Conservation (phyloP, 2,888 invertebrate genomes). For the Volucella inflata region DNA sequence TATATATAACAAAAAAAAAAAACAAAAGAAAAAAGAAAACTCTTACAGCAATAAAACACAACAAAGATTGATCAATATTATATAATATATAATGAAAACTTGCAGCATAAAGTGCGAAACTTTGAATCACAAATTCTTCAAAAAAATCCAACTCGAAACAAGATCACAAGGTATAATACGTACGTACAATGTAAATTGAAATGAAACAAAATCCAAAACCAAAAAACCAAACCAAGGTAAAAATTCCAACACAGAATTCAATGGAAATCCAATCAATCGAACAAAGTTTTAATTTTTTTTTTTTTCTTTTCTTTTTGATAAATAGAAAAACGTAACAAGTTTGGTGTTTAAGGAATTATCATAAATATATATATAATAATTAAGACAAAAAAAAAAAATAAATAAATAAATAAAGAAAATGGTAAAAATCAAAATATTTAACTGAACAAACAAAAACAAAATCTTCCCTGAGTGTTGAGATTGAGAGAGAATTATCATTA, state of each 20-base stretch:
- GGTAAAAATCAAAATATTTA: conserved; percentile 61
- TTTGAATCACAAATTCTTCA: conserved; percentile 61
- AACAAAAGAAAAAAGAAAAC: conserved; percentile 41
- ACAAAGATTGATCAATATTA: conserved; percentile 26
- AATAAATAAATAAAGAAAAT: conserved; percentile 42
- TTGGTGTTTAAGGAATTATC: conserved; percentile 24
- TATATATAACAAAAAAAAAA: conserved; percentile 19
- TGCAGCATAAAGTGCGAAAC: conserved; percentile 75
- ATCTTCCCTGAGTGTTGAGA: conserved; percentile 79
- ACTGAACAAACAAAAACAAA: conserved; percentile 78
- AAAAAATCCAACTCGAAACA: conserved; percentile 65
- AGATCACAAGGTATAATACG: conserved; percentile 45
- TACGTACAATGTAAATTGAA: conserved; percentile 21
- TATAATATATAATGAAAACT: conserved; percentile 21
- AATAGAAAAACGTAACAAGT: conserved; percentile 58
- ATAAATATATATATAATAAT: conserved; percentile 15
- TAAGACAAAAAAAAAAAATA: conserved; percentile 13
- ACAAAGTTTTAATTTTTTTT: conserved; percentile 69
- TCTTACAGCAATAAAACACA: conserved; percentile 67
- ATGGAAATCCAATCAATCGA: conserved; percentile 67
- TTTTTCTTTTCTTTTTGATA: neutral
- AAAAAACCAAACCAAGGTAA: conserved; percentile 32
- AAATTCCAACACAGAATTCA: conserved; percentile 29
- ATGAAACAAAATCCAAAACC: conserved; percentile 58
- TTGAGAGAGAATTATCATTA: conserved; percentile 67